These are phyloP conservation scores for Ips typographus DNA, from an alignment of 1,140 invertebrate species.

Conservation along the genomic window DNA sequence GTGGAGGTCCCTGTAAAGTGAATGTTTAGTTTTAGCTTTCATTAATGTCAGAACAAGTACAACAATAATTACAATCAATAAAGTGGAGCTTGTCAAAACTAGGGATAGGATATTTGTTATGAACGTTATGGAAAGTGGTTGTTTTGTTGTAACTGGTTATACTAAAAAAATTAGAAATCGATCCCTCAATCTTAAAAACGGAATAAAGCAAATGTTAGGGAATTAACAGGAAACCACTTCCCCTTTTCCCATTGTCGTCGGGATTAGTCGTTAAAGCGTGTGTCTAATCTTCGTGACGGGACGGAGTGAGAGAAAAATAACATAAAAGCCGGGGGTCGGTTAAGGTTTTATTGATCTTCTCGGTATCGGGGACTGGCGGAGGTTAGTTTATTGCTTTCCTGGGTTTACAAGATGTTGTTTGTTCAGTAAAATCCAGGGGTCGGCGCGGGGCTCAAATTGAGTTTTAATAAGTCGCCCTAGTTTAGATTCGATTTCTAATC, in stretches of 20 bases:
- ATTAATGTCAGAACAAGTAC: too few relatives aligned
- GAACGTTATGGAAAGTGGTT: neutral
- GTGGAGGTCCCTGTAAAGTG: slow-evolving; percentile 74
- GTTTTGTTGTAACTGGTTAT: neutral
- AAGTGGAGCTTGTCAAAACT: too few relatives aligned
- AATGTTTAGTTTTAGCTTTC: slow-evolving; percentile 1
- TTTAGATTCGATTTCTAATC: too few relatives aligned
- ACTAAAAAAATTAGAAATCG: too few relatives aligned
- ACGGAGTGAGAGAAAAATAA: slow-evolving; percentile 23
- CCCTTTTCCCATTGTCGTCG: slow-evolving; percentile 12
- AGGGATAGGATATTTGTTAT: too few relatives aligned
- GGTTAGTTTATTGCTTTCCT: slow-evolving; percentile 35
- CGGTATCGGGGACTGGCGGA: slow-evolving; percentile 28
- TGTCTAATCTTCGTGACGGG: slow-evolving; percentile 29
- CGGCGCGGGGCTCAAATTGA: slow-evolving; percentile 1
- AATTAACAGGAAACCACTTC: too few relatives aligned
- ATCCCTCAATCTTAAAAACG: too few relatives aligned
- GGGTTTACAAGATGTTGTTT: slow-evolving; percentile 36
- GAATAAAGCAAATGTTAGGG: too few relatives aligned
- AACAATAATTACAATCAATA: too few relatives aligned
- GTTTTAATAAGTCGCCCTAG: neutral
- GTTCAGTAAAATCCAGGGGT: slow-evolving; percentile 29
- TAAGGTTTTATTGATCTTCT: slow-evolving; percentile 35
- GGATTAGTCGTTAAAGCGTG: slow-evolving; percentile 25
- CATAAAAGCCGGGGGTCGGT: slow-evolving; percentile 26